Evolutionary conservation across 2,113 vertebrate genomes (phyloP).

Genomic region (Toxotes jaculatrix): DNA sequence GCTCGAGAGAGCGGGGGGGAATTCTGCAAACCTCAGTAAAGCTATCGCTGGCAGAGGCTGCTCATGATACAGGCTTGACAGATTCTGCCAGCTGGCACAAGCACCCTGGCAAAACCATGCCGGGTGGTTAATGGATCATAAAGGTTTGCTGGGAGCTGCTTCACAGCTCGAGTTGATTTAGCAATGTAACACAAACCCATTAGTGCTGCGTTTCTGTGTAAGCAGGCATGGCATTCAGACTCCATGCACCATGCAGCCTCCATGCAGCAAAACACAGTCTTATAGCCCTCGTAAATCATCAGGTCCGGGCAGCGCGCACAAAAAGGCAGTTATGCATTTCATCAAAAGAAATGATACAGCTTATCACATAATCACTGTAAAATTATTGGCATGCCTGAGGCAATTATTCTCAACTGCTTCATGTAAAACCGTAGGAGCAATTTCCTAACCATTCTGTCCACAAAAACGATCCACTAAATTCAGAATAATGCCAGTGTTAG

Average conservation of each 20-base stretch:
- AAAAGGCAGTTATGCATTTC: constrained; percentile 57
- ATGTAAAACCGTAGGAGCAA: constrained; percentile 54
- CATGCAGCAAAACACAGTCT: constrained; percentile 55
- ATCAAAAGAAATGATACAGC: constrained; percentile 69
- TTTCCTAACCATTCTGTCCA: constrained; percentile 57
- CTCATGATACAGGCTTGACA: constrained; percentile 59
- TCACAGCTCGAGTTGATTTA: constrained; percentile 80
- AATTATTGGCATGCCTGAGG: constrained; percentile 56
- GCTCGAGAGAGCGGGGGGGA: constrained; percentile 57
- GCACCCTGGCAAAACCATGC: constrained; percentile 67
- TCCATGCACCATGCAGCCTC: constrained; percentile 61
- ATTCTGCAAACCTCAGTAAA: constrained; percentile 71
- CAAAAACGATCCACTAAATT: constrained; percentile 49
- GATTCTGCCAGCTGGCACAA: constrained; percentile 74
- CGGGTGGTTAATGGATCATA: constrained; percentile 77
- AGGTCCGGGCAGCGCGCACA: constrained; percentile 47
- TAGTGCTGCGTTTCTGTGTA: constrained; percentile 71
- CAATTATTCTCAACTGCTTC: constrained; percentile 66
- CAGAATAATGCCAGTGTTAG: constrained; percentile 45
- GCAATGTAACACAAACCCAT: constrained; percentile 77
- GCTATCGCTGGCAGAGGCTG: constrained; percentile 60
- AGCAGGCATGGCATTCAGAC: constrained; percentile 64
- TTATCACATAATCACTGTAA: constrained; percentile 74
- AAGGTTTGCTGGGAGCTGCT: constrained; percentile 76
- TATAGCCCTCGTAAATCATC: constrained; percentile 58